Evolutionary conservation across 2,113 vertebrate species (phyloP), one percentile per base, ranked within the genome.

Genomic region (Amphilophus citrinellus): DNA sequence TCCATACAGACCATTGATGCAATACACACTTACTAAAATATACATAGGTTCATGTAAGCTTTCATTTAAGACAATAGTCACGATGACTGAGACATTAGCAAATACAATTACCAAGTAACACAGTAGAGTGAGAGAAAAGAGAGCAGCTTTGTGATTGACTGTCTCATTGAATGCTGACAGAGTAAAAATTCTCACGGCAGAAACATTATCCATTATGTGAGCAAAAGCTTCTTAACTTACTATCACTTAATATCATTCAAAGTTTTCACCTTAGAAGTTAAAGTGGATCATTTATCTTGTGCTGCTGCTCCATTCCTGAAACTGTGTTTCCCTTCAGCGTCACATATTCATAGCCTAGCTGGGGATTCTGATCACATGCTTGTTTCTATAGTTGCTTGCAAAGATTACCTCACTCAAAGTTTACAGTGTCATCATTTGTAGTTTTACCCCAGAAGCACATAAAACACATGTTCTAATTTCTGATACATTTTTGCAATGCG

Each of bases 11-110:
- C 77, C 50, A 79, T 66, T 79, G 6, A 66, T 27, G 42, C 61
- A 65, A 56, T 11, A 56, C 35, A 57, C 47, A 5, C 47, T 27
- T 37, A 66, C 10, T 10, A 79, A 39, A 65, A 79, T 66, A 39
- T 79, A 79, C 77, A 79, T 79, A 15, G 77, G 77, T 37, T 79
- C 47, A 57, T 79, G 61, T 22, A 79, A 57, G 47, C 50, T 42
- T 44, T 80, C 53, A 58, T 80, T 2, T 14, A 58, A 68, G 18
- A 56, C 7, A 30, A 80, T 68, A 22, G 18, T 44, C n/a, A 80
- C 0, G 18, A 59, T 20, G 14, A 68, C 17, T 22, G 35, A 42
- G 2, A 44, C 32, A 42, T 80, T 80, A 27, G 39, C 7, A 42
- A 68, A 68, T 10, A 68, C 14, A 68, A 80, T 80, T 17, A 27